Conservation (phyloP, 2,888 invertebrate species). For the Ctena decussata region DNA sequence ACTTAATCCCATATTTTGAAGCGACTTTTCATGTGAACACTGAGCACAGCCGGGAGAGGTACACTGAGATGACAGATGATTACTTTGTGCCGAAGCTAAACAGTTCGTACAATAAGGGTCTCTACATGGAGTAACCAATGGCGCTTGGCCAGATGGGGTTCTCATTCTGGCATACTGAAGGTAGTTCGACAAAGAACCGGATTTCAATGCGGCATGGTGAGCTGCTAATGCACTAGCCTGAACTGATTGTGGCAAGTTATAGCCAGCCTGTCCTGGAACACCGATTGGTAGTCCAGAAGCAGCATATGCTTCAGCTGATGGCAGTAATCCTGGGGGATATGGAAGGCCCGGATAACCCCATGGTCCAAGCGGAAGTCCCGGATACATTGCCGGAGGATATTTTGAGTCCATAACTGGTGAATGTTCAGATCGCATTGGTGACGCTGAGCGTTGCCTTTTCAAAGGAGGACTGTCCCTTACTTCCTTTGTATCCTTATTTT, state of each 20-base stretch:
- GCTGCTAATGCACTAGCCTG: conserved; percentile 70
- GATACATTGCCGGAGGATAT: conserved; percentile 61
- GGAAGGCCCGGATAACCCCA: conserved; percentile 16
- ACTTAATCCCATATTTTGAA: conserved; percentile 68
- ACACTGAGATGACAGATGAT: conserved; percentile 89
- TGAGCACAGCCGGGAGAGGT: conserved; percentile 98
- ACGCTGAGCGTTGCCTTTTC: conserved; percentile 57
- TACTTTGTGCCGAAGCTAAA: conserved; percentile 93
- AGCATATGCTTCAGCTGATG: conserved; percentile 60
- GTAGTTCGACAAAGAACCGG: conserved; percentile 67
- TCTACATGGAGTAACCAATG: conserved; percentile 94
- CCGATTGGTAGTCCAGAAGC: conserved; percentile 65
- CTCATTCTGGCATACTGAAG: conserved; percentile 96
- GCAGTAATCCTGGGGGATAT: conserved; percentile 41
- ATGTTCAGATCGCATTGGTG: conserved; percentile 51
- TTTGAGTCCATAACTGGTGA: conserved; percentile 51
- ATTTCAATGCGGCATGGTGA: conserved; percentile 64
- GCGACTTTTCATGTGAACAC: conserved; percentile 93
- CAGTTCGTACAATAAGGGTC: conserved; percentile 98
- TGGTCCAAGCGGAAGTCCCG: conserved; percentile 59
- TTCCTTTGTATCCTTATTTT: conserved; percentile 32
- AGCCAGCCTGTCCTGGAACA: conserved; percentile 60
- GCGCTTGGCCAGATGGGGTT: conserved; percentile 92
- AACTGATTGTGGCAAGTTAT: conserved; percentile 62
- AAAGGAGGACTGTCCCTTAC: conserved; percentile 37